These are phyloP conservation scores for Gymnoscopelus microlampas DNA, from an alignment of 2,797 vertebrate species.

Conservation along the genomic window DNA sequence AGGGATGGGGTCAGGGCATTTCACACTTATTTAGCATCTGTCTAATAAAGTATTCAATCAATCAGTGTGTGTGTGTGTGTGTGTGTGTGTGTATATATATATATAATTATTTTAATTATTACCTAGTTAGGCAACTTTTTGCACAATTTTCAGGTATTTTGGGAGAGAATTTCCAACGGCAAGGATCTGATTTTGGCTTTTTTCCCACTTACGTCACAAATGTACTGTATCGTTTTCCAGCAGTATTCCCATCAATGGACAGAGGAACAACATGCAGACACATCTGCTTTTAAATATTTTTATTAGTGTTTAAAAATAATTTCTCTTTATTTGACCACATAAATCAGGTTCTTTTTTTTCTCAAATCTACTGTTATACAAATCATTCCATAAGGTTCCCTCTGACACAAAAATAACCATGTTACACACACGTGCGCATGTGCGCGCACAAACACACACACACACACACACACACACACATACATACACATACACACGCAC, in stretches of 20 bases:
- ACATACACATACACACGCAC: conserved; percentile 13
- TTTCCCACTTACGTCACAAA: not conserved
- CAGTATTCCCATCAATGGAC: not conserved
- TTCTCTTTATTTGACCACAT: conserved; percentile 82
- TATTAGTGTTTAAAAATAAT: conserved; percentile 81
- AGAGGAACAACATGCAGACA: conserved; percentile 4
- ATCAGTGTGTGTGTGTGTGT: no score
- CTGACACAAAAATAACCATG: conserved; percentile 80
- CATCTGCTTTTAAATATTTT: conserved; percentile 43
- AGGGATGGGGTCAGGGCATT: no score
- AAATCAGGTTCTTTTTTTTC: conserved; percentile 67
- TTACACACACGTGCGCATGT: conserved; percentile 54
- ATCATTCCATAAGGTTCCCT: conserved; percentile 80
- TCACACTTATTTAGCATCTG: no score
- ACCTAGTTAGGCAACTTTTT: no score
- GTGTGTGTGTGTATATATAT: no score
- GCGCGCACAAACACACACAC: conserved; percentile 44
- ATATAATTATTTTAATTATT: no score
- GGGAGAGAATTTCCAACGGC: no score
- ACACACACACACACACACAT: conserved; percentile 38
- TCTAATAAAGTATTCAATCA: no score
- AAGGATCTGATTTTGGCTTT: no score
- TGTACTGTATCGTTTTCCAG: no score
- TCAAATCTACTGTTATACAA: conserved; percentile 79
- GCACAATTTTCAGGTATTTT: no score